Evolutionary conservation across 2,797 vertebrate species (phyloP).

Genomic region (Paguma larvata): DNA sequence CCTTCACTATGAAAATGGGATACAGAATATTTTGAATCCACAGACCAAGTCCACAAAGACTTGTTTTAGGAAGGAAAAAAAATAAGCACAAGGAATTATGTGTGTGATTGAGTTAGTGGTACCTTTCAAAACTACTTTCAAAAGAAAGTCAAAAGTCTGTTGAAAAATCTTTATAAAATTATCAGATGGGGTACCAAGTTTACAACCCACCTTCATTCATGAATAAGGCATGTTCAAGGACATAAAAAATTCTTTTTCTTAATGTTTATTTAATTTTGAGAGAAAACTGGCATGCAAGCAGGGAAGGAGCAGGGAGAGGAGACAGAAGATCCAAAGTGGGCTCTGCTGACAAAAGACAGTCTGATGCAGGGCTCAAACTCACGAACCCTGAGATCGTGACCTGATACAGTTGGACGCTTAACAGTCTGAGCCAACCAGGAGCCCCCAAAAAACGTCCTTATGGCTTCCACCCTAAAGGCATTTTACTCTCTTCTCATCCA

Average conservation of each 20-base stretch:
- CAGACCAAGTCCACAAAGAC: background rate
- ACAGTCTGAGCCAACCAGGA: too few relatives aligned
- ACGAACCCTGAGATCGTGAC: too few relatives aligned
- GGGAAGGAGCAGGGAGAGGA: too few relatives aligned
- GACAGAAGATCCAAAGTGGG: too few relatives aligned
- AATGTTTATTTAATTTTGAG: too few relatives aligned
- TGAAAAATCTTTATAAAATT: slow-evolving; percentile 5
- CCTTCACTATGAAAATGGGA: background rate
- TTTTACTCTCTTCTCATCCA: background rate
- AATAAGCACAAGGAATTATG: background rate
- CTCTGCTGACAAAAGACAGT: too few relatives aligned
- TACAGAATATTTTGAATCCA: background rate
- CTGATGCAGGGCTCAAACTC: too few relatives aligned
- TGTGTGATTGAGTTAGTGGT: background rate
- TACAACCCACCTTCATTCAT: background rate
- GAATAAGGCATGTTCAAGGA: background rate
- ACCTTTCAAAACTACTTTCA: background rate
- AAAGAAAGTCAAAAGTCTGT: slow-evolving; percentile 6
- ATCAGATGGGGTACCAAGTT: background rate
- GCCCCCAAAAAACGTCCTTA: too few relatives aligned
- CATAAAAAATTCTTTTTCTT: background rate
- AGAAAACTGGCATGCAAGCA: too few relatives aligned
- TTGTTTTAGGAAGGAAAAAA: background rate
- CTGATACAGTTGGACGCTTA: too few relatives aligned
- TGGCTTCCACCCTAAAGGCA: too few relatives aligned